Conservation (phyloP, 2,888 invertebrate genomes). For the Tetrapedia diversipes region DNA sequence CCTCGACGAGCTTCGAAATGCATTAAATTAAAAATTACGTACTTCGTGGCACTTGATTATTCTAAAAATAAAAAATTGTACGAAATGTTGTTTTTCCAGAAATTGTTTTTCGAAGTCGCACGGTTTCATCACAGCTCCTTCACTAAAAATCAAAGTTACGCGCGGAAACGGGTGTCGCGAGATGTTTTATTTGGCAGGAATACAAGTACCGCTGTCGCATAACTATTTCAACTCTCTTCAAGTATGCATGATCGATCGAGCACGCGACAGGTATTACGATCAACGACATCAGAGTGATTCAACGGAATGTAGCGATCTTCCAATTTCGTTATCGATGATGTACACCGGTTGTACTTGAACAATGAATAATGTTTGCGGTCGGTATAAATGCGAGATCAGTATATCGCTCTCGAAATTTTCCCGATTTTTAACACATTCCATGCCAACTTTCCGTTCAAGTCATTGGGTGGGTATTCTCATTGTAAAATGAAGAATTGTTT, state of each 20-base stretch:
- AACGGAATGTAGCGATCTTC: not conserved
- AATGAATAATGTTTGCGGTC: no score
- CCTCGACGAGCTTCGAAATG: no score
- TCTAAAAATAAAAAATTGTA: not conserved
- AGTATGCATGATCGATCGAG: conserved; percentile 9
- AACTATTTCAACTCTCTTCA: not conserved
- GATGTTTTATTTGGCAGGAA: conserved; percentile 65
- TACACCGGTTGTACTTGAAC: no score
- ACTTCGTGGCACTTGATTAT: not conserved
- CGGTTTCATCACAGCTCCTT: no score
- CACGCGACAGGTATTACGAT: conserved; percentile 6
- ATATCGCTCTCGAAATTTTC: no score
- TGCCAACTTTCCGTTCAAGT: no score
- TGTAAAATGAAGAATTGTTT: no score
- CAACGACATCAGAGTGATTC: not conserved
- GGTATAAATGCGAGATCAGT: no score
- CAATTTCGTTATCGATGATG: not conserved
- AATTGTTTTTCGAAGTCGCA: no score
- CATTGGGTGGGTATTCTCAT: no score
- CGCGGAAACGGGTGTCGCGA: conserved; percentile 31
- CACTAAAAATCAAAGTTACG: not conserved
- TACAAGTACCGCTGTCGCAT: conserved; percentile 46
- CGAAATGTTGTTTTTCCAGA: not conserved
- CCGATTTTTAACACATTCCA: no score
- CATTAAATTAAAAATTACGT: no score